phyloP scores from a whole-genome alignment of 2,113 vertebrate genomes.

The Eptesicus fuscus region DNA sequence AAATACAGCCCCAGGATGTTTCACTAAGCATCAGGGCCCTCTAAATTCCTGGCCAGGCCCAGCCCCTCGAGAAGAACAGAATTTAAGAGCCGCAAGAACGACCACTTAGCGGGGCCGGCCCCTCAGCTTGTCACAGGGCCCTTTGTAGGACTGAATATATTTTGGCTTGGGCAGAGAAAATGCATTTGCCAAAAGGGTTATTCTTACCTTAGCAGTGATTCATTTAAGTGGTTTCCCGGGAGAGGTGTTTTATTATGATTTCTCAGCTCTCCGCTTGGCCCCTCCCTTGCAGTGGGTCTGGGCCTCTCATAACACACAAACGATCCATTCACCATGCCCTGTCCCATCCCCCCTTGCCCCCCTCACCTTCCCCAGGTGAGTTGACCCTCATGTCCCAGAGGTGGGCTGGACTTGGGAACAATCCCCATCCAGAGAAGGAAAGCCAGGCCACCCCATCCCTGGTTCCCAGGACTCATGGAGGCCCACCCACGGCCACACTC shows the following conservation, averaged over 20 bases:
- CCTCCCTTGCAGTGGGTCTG: neutral
- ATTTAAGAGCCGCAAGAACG: neutral
- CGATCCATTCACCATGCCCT: neutral
- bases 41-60: neutral
- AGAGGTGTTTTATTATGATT: neutral
- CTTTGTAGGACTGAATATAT: neutral
- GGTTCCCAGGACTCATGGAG: accelerated
- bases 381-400: neutral
- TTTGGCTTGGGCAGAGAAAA: conserved; percentile 32
- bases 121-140: accelerated
- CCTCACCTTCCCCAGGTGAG: neutral
- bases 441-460: neutral
- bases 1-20: neutral
- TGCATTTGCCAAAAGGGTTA: conserved; percentile 20
- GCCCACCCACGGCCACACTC: accelerated
- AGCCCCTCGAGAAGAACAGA: accelerated
- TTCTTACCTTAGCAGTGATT: conserved; percentile 38
- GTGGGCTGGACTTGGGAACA: neutral
- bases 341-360: neutral
- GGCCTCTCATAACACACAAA: conserved; percentile 38
- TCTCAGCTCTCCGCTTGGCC: neutral
- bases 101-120: neutral
- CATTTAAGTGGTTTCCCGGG: neutral
- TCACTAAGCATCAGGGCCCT: neutral
- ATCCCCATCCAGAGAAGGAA: neutral